Evolutionary conservation across 2,888 invertebrate genomes (phyloP), one percentile per base, ranked within the genome.

Genomic region (Lepidocyrtoides sp.): DNA sequence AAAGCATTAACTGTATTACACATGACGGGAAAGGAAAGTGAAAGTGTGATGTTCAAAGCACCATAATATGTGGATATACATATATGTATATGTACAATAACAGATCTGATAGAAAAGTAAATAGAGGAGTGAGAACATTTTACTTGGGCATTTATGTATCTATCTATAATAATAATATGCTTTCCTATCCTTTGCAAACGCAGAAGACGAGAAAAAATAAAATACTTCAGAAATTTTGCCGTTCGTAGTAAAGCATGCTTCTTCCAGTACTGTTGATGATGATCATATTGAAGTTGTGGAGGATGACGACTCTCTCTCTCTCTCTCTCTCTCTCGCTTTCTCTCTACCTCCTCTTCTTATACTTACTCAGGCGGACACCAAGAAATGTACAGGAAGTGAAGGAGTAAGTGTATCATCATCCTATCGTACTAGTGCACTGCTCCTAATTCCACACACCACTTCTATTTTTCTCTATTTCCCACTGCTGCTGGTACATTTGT

Each of bases 241-340:
- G 44, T 60, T 83, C 66, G 17, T 41, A 17, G 82, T 32, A 82
- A 54, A 79, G 32, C 79, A 51, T 36, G 54, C 79, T 79, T 26
- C 29, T 17, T 1, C 41, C 20, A n/a, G 7, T 36, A 54, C 26
- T 72, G 87, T 36, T 29, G 81, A 88, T 54, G 69, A 75, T 88
- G 66, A 86, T 77, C 44, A 82, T 82, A 82, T 81, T 79, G 88
- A 88, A 54, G 88, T 54, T 88, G 79, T 79, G 79, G 88, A 88
- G 79, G 82, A 81, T 88, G 88, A 88, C 81, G 81, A 88, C 88
- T 63, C 77, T 86, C 72, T 66, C 79, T 54, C 60, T 60, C 82
- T 60, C 79, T 44, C 72, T 72, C 72, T 29, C 48, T 51, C 54
- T 77, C 29, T 48, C 26, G 29, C 32, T 69, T 20, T 54, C 54